Conservation (phyloP, 2,797 vertebrate genomes). For the Pyrocephalus nanus region DNA sequence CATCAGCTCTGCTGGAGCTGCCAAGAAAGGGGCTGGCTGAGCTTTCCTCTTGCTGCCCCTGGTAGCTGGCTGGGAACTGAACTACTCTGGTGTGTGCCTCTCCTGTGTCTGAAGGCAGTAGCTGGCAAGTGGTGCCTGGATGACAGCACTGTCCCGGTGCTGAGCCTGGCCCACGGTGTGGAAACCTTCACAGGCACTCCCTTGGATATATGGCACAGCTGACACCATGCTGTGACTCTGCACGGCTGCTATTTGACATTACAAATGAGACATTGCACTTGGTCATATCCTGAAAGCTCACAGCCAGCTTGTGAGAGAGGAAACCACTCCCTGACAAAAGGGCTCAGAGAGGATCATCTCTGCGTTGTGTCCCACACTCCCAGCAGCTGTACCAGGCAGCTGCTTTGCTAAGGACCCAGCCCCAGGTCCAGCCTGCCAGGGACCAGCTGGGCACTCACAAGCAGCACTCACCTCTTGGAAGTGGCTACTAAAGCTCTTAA, state of each 20-base stretch:
- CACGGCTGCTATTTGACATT: not conserved
- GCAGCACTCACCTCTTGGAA: not conserved
- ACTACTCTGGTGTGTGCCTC: fast-evolving
- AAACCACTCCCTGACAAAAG: not conserved
- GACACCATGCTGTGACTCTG: not conserved
- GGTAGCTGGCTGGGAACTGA: not conserved
- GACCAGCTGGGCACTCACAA: fast-evolving
- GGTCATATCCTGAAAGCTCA: not conserved
- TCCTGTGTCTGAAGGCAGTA: not conserved
- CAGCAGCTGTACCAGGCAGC: not conserved
- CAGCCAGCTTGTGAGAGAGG: not conserved
- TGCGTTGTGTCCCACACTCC: fast-evolving
- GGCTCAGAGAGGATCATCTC: not conserved
- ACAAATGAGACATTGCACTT: not conserved
- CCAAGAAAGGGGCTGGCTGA: not conserved
- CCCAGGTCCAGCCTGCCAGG: not conserved
- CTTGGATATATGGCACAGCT: not conserved
- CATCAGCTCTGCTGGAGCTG: not conserved
- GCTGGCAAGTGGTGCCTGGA: not conserved
- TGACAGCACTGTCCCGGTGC: not conserved
- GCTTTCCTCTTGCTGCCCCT: not conserved
- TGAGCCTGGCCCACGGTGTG: not conserved
- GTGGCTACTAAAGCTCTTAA: not conserved
- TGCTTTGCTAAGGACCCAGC: not conserved
- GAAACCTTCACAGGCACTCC: not conserved